Base-by-base conservation (phyloP, 1,140 invertebrate species). In the Heliconius himera region DNA sequence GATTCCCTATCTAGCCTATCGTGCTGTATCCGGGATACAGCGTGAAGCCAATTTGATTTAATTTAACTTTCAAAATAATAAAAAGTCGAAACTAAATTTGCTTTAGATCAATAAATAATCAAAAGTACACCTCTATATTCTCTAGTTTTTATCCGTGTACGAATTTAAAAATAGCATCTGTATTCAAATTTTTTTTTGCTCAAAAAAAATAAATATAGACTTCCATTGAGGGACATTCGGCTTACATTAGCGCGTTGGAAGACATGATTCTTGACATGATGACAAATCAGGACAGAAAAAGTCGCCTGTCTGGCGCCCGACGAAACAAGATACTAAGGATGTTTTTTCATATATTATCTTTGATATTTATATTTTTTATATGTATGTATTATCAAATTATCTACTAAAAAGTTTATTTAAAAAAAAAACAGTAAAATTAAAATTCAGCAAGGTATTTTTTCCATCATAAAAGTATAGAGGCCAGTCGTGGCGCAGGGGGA, bases 261-360 rank as follows among this genome's bases (percentile, higher is more conserved):
- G 60, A 66, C 60, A 66, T 29, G 26, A 29, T 66, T 26, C 60
- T 29, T 66, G 60, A 66, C 22, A 29, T 66, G 60, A 49, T 36
- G 29, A 60, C 33, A 71, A 70, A 78, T 78, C 71, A 54, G 72
- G 8, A 71, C 29, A 51, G 49, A 73, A 78, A 70, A 71, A 79
- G 60, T 36, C 78, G 78, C 73, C 78, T 54, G 73, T 70, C 60
- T 66, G 78, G 73, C 78, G 78, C 73, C 78, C 11, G 3, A 46
- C 18, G 29, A 71, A 71, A 54, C 36, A 18, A 70, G 56, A 74
- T 66, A 66, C 60, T 66, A 29, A 13, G 26, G 60, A 66, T 66
- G 26, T 66, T 22, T 66, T 13, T 66, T 66, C 60, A 66, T 4
- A 16, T 13, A n/a, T n/a, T n/a, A n/a, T n/a, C n/a, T n/a, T n/a